phyloP scores from a whole-genome alignment of 1,140 invertebrate species.

The Drosophila virilis region DNA sequence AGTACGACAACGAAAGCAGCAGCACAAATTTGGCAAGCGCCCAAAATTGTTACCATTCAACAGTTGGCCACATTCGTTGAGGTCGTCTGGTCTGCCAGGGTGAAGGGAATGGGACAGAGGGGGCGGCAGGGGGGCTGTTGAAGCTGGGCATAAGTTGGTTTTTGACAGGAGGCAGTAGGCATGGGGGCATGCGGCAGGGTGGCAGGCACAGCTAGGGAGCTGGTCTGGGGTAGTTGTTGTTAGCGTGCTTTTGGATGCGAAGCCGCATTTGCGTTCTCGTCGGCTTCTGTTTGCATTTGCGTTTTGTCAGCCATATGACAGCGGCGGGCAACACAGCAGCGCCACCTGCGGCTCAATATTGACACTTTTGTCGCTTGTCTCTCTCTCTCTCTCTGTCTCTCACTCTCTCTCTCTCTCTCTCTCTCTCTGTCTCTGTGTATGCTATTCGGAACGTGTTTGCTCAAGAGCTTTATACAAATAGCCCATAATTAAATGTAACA shows the following conservation, averaged over 20 bases:
- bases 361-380: constrained; percentile 47
- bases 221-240: constrained; percentile 15
- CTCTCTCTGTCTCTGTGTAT: constrained; percentile 17
- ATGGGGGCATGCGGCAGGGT: not conserved
- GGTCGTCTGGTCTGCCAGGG: constrained; percentile 30
- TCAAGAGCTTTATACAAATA: constrained; percentile 66
- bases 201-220: not conserved
- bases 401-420: not conserved
- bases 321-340: constrained; percentile 48
- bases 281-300: constrained; percentile 77
- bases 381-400: not conserved
- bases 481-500: constrained; percentile 69
- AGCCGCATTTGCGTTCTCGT: constrained; percentile 53
- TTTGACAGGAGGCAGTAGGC: not conserved
- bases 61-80: constrained; percentile 65
- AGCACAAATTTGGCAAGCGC: constrained; percentile 35
- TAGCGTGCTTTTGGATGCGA: constrained; percentile 58
- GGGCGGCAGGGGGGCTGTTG: not conserved
- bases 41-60: constrained; percentile 65
- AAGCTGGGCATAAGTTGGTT: too few relatives aligned
- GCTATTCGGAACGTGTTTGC: constrained; percentile 47
- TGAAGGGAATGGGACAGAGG: too few relatives aligned
- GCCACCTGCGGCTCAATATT: constrained; percentile 76
- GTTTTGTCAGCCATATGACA: constrained; percentile 75
- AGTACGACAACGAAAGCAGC: constrained; percentile 4